Percentiles rank a stretch among this genome's conserved stretches.
phyloP scores from a whole-genome alignment of 2,888 invertebrate genomes.

The Idaea dimidiata region DNA sequence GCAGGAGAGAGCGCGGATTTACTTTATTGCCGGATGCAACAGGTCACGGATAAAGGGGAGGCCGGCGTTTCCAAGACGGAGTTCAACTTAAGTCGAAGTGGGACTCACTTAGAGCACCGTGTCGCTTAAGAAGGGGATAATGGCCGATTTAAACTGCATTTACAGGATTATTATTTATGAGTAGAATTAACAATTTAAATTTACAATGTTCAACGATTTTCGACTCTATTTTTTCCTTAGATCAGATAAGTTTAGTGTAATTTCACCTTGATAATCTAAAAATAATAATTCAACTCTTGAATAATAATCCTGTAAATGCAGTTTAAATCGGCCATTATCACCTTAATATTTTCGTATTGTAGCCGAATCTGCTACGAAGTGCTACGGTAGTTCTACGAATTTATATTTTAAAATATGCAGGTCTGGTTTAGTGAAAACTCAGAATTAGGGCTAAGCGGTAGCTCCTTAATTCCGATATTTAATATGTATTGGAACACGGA shows the following conservation, averaged over 20 bases:
- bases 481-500: too few species aligned
- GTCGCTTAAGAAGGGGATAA: constrained; percentile 42
- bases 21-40: constrained; percentile 76
- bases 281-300: neutral
- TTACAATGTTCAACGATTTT: neutral
- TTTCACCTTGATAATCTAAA: too few species aligned
- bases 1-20: constrained; percentile 53
- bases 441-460: too few species aligned
- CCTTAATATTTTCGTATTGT: constrained; percentile 14
- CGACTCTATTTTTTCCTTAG: too few species aligned
- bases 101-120: constrained; percentile 37
- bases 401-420: too few species aligned
- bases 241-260: too few species aligned
- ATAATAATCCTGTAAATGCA: neutral
- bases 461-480: too few species aligned
- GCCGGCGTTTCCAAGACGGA: constrained; percentile 30
- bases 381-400: neutral
- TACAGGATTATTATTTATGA: neutral
- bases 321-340: constrained; percentile 26
- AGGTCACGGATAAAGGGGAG: constrained; percentile 59
- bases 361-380: neutral
- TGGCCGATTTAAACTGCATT: constrained; percentile 13
- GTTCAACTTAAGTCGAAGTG: constrained; percentile 41
- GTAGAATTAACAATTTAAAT: neutral
- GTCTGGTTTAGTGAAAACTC: too few species aligned